Evolutionary conservation across 2,797 vertebrate genomes (phyloP).

Genomic region (Pangasius djambal): DNA sequence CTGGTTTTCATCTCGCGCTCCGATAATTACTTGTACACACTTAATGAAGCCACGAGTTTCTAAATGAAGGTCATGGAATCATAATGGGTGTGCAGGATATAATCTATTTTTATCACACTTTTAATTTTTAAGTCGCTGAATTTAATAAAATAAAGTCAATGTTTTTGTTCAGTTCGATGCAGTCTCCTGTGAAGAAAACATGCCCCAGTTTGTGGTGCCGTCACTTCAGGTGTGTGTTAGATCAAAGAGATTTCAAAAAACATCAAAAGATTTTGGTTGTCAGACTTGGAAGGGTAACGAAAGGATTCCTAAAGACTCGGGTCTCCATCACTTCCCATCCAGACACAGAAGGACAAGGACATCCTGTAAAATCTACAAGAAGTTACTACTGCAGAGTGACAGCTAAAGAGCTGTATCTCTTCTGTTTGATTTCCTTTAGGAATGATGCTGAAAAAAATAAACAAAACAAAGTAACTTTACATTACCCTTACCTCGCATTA

Average conservation of each 20-base stretch:
- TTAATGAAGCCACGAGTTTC: background rate
- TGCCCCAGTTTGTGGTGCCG: background rate
- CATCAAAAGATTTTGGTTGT: background rate
- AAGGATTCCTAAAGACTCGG: background rate
- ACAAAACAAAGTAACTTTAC: background rate
- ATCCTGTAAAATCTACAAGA: background rate
- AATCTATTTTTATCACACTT: background rate
- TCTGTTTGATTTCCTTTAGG: background rate
- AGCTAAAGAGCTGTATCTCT: background rate
- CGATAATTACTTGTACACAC: background rate
- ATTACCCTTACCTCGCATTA: background rate
- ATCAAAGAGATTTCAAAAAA: background rate
- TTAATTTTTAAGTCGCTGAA: background rate
- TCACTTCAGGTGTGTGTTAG: background rate
- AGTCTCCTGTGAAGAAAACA: background rate
- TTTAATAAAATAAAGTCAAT: background rate
- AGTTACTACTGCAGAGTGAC: background rate
- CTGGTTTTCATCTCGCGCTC: background rate
- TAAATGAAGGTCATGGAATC: background rate
- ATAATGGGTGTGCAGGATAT: background rate
- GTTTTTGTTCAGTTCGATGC: constrained; percentile 1
- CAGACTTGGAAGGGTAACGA: constrained; percentile 9
- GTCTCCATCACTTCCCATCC: background rate
- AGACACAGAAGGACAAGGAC: background rate
- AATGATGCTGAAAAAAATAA: background rate